phyloP scores from a whole-genome alignment of 2,888 invertebrate species.

The Phrixothrix hirtus region DNA sequence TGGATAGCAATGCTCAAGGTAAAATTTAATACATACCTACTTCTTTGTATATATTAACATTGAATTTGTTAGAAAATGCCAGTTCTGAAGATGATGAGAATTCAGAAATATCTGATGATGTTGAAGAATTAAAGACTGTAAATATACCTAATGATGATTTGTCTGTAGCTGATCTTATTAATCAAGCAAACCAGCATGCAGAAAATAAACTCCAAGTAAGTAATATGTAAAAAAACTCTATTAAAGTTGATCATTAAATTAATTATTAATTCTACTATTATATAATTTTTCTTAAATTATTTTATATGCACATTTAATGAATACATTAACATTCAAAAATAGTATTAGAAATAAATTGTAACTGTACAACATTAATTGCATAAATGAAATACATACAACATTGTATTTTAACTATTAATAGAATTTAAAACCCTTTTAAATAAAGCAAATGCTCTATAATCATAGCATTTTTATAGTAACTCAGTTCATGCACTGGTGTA shows the following conservation, averaged over 20 bases:
- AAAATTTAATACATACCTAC: constrained; percentile 41
- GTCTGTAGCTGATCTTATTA: constrained; percentile 59
- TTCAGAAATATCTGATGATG: constrained; percentile 52
- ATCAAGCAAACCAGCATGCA: constrained; percentile 58
- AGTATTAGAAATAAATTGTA: no score
- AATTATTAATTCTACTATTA: no score
- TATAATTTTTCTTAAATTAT: no score
- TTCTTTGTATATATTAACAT: not conserved
- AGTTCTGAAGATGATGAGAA: constrained; percentile 51
- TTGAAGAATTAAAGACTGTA: constrained; percentile 50
- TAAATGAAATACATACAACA: not conserved
- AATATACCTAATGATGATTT: constrained; percentile 50
- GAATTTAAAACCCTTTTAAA: no score
- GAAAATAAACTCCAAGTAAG: constrained; percentile 48
- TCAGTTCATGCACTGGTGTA: no score
- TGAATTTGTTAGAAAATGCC: constrained; percentile 6
- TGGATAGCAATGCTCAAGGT: constrained; percentile 69
- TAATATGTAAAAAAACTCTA: not conserved
- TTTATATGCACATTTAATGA: no score
- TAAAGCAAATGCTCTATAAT: no score
- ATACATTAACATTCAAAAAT: no score
- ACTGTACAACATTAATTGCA: no score
- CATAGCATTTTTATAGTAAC: no score
- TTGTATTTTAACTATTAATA: not conserved
- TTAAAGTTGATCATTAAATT: no score